phyloP scores from a whole-genome alignment of 2,113 vertebrate species.

The Psittacula cyanocephala region DNA sequence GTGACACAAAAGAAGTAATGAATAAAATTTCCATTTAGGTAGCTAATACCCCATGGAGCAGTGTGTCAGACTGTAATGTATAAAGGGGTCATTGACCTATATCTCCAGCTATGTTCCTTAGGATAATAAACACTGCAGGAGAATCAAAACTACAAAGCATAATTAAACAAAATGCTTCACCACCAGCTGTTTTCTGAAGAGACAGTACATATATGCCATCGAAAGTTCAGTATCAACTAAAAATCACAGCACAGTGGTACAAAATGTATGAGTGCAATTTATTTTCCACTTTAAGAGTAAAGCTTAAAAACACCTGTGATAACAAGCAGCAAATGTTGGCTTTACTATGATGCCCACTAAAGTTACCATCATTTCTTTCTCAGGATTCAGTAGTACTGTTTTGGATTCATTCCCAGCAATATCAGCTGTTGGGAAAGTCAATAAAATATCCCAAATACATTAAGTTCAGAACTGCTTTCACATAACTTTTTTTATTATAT shows the following conservation, averaged over 20 bases:
- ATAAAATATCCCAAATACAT: not conserved
- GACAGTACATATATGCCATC: not conserved
- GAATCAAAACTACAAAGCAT: not conserved
- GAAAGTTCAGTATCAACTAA: not conserved
- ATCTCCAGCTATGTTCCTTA: not conserved
- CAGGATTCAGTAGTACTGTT: not conserved
- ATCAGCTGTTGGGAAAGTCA: not conserved
- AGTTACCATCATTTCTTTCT: not conserved
- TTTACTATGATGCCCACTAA: not conserved
- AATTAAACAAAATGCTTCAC: slow-evolving; percentile 26
- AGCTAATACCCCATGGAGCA: not conserved
- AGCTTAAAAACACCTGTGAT: not conserved
- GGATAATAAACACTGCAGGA: not conserved
- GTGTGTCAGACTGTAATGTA: not conserved
- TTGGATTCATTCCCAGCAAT: not conserved
- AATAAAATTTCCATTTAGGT: not conserved
- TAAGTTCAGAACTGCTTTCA: not conserved
- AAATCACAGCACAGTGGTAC: not conserved
- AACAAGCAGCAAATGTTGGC: not conserved
- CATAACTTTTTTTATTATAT: not conserved
- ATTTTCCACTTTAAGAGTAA: slow-evolving; percentile 8
- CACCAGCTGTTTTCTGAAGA: not conserved
- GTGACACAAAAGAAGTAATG: not conserved
- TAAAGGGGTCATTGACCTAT: not conserved
- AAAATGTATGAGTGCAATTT: not conserved